These are phyloP conservation scores for Anoura caudifer DNA, from an alignment of 2,113 vertebrate species.

Conservation along the genomic window DNA sequence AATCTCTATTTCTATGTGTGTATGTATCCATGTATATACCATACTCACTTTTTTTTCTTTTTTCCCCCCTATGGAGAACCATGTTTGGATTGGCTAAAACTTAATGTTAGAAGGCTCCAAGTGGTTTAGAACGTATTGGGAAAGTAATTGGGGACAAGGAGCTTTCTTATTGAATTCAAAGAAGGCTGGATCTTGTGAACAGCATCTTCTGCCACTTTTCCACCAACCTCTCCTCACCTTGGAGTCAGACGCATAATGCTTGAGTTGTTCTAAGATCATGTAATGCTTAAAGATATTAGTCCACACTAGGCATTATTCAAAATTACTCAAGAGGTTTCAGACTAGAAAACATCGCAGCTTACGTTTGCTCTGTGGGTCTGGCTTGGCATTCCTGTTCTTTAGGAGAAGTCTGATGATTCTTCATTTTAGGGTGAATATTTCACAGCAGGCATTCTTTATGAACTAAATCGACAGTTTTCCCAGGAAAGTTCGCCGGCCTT, in stretches of 20 bases:
- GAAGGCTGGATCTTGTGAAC: not conserved
- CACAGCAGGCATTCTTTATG: not conserved
- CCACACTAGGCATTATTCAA: not conserved
- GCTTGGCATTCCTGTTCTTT: not conserved
- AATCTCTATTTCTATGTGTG: not conserved
- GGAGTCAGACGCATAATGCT: not conserved
- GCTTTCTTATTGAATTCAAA: not conserved
- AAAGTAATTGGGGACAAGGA: not conserved
- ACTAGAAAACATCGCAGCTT: not conserved
- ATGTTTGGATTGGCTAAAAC: not conserved
- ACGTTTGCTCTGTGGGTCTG: conserved; percentile 5
- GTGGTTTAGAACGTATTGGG: not conserved
- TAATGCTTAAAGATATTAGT: not conserved
- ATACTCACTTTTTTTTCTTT: not conserved
- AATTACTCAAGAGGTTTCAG: conserved; percentile 18
- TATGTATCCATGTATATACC: not conserved
- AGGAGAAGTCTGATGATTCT: not conserved
- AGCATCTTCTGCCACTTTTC: not conserved
- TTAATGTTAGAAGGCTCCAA: not conserved
- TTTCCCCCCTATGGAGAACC: not conserved
- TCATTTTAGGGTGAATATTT: conserved; percentile 31
- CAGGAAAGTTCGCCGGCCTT: not conserved
- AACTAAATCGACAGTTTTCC: not conserved
- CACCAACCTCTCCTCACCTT: not conserved
- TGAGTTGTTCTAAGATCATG: not conserved